phyloP scores from a whole-genome alignment of 64 coral and sea anemone species.

The Pocillopora damicornis region DNA sequence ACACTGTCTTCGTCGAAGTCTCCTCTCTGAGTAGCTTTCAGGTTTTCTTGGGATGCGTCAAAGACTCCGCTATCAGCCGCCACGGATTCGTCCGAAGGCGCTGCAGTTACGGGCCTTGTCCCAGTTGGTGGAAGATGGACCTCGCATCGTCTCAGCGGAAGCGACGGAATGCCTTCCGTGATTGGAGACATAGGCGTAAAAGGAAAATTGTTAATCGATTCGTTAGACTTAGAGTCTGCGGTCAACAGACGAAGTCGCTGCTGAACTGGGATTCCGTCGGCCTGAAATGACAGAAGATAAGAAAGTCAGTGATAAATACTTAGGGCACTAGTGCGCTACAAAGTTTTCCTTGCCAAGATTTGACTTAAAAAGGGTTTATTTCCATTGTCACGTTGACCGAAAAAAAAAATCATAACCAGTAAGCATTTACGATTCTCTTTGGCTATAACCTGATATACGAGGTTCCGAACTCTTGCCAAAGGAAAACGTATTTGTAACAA shows the following conservation, averaged over 20 bases:
- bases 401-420: no score
- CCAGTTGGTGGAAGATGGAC: slow-evolving; percentile 44
- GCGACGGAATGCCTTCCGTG: slow-evolving; percentile 73
- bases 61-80: slow-evolving; percentile 99
- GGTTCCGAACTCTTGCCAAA: no score
- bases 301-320: not conserved
- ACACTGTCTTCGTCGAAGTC: slow-evolving; percentile 59
- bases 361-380: no score
- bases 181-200: slow-evolving; percentile 88
- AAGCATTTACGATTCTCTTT: no score
- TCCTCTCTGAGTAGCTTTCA: slow-evolving; percentile 59
- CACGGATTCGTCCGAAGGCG: slow-evolving; percentile 93
- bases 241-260: slow-evolving; percentile 46
- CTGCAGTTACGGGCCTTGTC: slow-evolving; percentile 75
- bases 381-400: no score
- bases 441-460: no score
- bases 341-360: no score
- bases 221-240: slow-evolving; percentile 76
- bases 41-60: slow-evolving; percentile 91
- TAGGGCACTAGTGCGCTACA: not conserved
- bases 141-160: slow-evolving; percentile 52
- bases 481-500: no score
- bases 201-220: slow-evolving; percentile 74
- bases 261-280: slow-evolving; percentile 60
- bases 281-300: slow-evolving; percentile 19